These are phyloP conservation scores for Antheraea assamensis DNA, from an alignment of 2,888 invertebrate genomes.

Conservation along the genomic window DNA sequence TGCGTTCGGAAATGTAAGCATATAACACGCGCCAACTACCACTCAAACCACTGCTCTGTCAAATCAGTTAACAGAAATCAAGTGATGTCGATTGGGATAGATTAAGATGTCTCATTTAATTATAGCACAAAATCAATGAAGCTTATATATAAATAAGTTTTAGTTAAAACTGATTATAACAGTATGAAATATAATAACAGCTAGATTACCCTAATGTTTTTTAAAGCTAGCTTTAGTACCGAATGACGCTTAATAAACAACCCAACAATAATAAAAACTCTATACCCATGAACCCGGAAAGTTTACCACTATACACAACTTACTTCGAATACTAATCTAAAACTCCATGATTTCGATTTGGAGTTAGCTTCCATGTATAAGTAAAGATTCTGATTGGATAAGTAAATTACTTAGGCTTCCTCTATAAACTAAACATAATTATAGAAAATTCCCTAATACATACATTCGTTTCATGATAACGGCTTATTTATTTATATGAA, in stretches of 20 bases:
- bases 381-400: conserved; percentile 9
- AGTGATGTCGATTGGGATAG: too few relatives aligned
- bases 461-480: not conserved
- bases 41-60: too few relatives aligned
- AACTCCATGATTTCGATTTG: not conserved
- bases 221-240: not conserved
- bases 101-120: too few relatives aligned
- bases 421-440: not conserved
- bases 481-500: not conserved
- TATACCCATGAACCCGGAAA: not conserved
- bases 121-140: too few relatives aligned
- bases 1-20: too few relatives aligned
- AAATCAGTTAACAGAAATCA: too few relatives aligned
- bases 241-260: not conserved
- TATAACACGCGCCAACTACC: too few relatives aligned
- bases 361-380: not conserved
- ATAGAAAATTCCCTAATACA: not conserved
- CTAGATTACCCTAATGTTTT: too few relatives aligned
- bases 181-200: too few relatives aligned
- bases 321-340: not conserved
- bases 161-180: too few relatives aligned
- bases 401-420: not conserved
- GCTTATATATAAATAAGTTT: too few relatives aligned
- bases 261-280: not conserved
- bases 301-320: not conserved